Percentiles rank a stretch among this genome's conserved stretches.
Conservation (phyloP, 2,888 invertebrate species). For the Lamellibrachia satsuma region DNA sequence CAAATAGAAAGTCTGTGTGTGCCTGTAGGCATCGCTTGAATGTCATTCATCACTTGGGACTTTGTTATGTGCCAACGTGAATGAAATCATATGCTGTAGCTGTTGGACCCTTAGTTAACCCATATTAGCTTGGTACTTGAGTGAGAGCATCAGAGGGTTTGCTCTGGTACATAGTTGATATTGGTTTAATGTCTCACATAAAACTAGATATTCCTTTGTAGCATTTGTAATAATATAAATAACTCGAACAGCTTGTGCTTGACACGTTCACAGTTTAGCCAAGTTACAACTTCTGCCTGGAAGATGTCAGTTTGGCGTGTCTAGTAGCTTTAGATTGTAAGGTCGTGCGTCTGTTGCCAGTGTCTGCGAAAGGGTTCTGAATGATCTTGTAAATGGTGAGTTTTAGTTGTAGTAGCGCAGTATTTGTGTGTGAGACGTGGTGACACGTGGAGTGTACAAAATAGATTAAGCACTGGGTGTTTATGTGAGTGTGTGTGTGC, state of each 20-base stretch:
- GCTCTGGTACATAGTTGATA: neutral
- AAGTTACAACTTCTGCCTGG: neutral
- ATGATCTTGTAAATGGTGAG: slow-evolving; percentile 1
- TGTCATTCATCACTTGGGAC: neutral
- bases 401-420: slow-evolving; percentile 17
- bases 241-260: neutral
- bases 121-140: neutral
- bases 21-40: neutral
- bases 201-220: neutral
- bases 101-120: neutral
- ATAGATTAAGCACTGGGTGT: slow-evolving; percentile 12
- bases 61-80: neutral
- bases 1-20: neutral
- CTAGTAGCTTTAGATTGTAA: slow-evolving; percentile 3
- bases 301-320: neutral
- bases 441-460: slow-evolving; percentile 9
- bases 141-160: neutral
- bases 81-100: neutral
- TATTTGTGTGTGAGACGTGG: neutral
- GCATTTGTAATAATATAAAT: neutral
- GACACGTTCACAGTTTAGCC: neutral
- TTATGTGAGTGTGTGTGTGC: neutral
- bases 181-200: neutral
- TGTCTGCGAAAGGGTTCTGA: neutral
- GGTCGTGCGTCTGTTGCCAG: neutral